Base-by-base conservation (phyloP, 2,113 vertebrate genomes). In the Ceyx margarethae region DNA sequence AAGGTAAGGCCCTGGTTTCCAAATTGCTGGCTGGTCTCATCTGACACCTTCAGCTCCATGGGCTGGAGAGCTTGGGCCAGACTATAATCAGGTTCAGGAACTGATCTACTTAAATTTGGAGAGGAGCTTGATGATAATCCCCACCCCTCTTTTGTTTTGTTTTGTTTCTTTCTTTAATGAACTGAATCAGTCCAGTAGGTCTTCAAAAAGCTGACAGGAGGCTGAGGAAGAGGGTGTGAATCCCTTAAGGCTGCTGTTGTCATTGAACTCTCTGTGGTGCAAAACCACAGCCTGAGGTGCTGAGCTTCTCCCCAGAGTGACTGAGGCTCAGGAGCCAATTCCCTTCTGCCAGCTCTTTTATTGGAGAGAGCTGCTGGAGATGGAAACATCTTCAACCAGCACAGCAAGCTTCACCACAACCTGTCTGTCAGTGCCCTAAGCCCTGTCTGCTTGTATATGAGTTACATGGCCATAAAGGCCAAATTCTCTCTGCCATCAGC, bases 201-300 rank as follows among this genome's bases (percentile, higher is more conserved):
- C 87, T 82, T 28, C 57, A 82, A 79, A 73, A 68, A 57, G 40
- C 82, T 91, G 85, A 37, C 84, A 82, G 68, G 58, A 91, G 75
- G 58, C 67, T 89, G 67, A 87, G 72, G 85, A 92, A 82, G 71
- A 91, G 85, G 90, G 90, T 95, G 94, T 95, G 93, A 96, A 87
- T 73, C 79, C 85, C 85, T 81, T 40, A 69, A 92, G 93, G 91
- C 79, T 91, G 68, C 85, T 80, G 4, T 89, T 92, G 91, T 89
- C 81, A 46, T 82, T 92, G 87, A 92, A 85, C 56, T 91, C 73
- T 75, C 31, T 0, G 0, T 56, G 51, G 81, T 91, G 87, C 73
- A 68, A 94, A 96, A 95, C 79, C 72, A 69, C 90, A 95, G 93
- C 95, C 95, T 16, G 91, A 95, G 93, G 95, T 94, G 79, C 60